Evolutionary conservation across 2,888 invertebrate genomes (phyloP), one percentile per base, ranked within the genome.

Genomic region (Acronicta alni): DNA sequence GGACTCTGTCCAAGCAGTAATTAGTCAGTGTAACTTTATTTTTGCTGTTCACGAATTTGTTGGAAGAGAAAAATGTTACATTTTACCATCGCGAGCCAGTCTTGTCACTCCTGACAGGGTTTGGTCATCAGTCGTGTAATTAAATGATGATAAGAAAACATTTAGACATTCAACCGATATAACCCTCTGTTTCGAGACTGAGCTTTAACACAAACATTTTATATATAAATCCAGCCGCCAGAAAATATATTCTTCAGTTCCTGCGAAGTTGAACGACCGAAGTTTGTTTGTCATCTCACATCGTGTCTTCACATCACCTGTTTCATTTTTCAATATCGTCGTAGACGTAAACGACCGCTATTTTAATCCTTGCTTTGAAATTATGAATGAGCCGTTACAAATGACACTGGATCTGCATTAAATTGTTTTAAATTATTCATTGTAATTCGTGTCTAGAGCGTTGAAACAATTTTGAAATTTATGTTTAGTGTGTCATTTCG

Each of bases 1-100:
- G 93, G 93, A 92, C 88, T 88, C 86, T 84, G 92, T 92, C 93
- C 93, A 94, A 93, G 86, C 85, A 87, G 90, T 92, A 93, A 94
- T 94, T 94, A 93, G 92, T 89, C 85, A 86, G 88, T 86, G 87
- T 86, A 83, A 82, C 87, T 87, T 88, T 90, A 91, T 92, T 91
- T 89, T 89, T 69, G 84, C 82, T 85, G 68, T 81, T 70, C 72
- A 67, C 81, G 72, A 79, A 75, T 73, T 80, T 71, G 73, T 85
- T 84, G 82, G 62, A 66, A 65, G 66, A 73, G 74, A 81, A 80
- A 79, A 82, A 66, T 58, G 58, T 60, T 49, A 61, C 49, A 74
- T 61, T 68, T 55, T 64, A 71, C 57, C 52, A 49, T 35, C 45
- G n/a, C 10, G 41, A 52, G 47, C 37, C 26, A 30, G 44, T 57